Conservation (phyloP, 2,888 invertebrate species). For the Falcaria lacertinaria region DNA sequence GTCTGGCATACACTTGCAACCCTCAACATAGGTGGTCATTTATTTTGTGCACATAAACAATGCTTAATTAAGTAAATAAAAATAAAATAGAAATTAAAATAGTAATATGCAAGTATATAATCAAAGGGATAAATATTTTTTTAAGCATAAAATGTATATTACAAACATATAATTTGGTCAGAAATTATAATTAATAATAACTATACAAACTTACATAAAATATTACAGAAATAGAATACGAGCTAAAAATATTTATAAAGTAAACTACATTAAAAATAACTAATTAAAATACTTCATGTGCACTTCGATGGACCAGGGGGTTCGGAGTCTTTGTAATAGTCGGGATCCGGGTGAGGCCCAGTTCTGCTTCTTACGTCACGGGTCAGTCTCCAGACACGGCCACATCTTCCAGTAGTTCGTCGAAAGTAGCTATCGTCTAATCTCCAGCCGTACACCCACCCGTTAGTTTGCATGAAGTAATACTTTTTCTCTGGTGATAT, state of each 20-base stretch:
- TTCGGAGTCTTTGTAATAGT: constrained; percentile 28
- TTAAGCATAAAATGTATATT: too few relatives aligned
- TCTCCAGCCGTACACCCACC: constrained; percentile 44
- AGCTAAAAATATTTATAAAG: not conserved
- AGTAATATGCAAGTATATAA: too few relatives aligned
- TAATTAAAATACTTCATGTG: not conserved
- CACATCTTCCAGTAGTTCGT: constrained; percentile 19
- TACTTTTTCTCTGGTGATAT: constrained; percentile 39
- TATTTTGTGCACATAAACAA: too few relatives aligned
- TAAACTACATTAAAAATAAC: not conserved
- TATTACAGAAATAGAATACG: not conserved
- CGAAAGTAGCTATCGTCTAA: constrained; percentile 34
- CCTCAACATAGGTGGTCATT: too few relatives aligned
- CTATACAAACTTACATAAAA: too few relatives aligned
- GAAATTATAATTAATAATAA: too few relatives aligned
- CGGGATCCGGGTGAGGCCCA: constrained; percentile 42
- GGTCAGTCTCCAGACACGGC: constrained; percentile 33
- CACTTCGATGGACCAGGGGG: constrained; percentile 21
- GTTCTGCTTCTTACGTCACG: constrained; percentile 29
- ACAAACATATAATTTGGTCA: too few relatives aligned
- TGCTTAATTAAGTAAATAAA: too few relatives aligned
- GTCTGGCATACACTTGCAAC: too few relatives aligned
- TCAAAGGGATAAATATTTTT: too few relatives aligned
- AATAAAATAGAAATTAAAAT: too few relatives aligned
- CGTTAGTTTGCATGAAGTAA: constrained; percentile 33